These are phyloP conservation scores for Onychostruthus taczanowskii DNA, from an alignment of 2,113 vertebrate species.

Conservation along the genomic window DNA sequence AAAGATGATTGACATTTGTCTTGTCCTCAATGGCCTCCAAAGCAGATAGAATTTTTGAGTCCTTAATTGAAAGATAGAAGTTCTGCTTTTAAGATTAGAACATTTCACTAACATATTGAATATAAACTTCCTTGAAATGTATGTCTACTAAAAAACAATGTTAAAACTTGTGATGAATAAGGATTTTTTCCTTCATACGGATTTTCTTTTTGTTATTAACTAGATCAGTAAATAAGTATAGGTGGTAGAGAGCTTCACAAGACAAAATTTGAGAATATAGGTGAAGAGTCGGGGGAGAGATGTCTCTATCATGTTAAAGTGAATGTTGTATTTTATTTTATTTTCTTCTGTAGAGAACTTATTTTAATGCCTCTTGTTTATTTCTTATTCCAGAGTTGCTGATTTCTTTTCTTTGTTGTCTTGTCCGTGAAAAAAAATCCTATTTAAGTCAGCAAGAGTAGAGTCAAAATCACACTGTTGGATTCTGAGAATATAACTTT, in stretches of 20 bases:
- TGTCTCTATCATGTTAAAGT: not conserved
- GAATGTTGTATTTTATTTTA: not conserved
- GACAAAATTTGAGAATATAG: not conserved
- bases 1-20: not conserved
- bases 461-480: not conserved
- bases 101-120: not conserved
- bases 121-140: not conserved
- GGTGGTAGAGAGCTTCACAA: not conserved
- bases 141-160: not conserved
- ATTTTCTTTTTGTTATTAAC: not conserved
- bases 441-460: not conserved
- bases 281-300: not conserved
- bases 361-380: not conserved
- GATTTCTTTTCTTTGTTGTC: not conserved
- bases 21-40: not conserved
- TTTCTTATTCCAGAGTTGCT: not conserved
- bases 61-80: not conserved
- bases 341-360: not conserved
- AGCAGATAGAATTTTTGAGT: not conserved
- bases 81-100: not conserved
- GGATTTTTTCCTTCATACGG: not conserved
- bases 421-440: not conserved
- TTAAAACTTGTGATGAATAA: not conserved
- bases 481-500: not conserved
- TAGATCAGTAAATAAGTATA: not conserved